Evolutionary conservation across 1,140 invertebrate species (phyloP).

Genomic region (Achatina immaculata): DNA sequence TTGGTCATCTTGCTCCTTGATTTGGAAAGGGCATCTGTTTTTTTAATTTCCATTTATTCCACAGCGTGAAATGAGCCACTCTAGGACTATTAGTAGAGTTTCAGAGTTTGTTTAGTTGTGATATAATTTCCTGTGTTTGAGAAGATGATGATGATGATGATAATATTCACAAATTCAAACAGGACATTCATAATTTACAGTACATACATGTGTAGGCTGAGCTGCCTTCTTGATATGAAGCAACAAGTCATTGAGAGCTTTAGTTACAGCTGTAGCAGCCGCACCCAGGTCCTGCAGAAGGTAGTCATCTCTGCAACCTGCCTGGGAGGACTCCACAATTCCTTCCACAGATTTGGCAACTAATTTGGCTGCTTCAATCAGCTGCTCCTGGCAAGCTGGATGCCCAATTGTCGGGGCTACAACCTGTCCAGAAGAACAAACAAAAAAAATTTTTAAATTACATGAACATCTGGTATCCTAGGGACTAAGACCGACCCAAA

Average conservation of each 20-base stretch:
- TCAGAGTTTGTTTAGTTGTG: too few relatives aligned
- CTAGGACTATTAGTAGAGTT: too few relatives aligned
- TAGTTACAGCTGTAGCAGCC: conserved; percentile 90
- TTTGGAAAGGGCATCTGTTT: too few relatives aligned
- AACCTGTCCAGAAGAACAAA: conserved; percentile 65
- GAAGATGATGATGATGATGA: too few relatives aligned
- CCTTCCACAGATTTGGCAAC: conserved; percentile 93
- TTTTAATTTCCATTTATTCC: too few relatives aligned
- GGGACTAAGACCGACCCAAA: too few relatives aligned
- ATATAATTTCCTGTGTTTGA: too few relatives aligned
- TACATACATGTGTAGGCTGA: conserved; percentile 56
- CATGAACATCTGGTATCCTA: too few relatives aligned
- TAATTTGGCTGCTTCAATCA: conserved; percentile 91
- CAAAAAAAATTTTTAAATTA: neutral
- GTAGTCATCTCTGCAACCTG: conserved; percentile 77
- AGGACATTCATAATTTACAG: too few relatives aligned
- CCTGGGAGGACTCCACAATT: conserved; percentile 85
- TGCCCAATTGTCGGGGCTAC: conserved; percentile 85
- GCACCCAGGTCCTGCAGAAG: conserved; percentile 83
- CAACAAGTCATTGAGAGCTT: conserved; percentile 89
- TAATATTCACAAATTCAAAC: too few relatives aligned
- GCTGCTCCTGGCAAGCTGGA: conserved; percentile 92
- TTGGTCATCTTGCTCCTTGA: too few relatives aligned
- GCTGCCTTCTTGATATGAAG: conserved; percentile 84
- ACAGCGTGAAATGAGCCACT: too few relatives aligned